Evolutionary conservation across 2,797 vertebrate genomes (phyloP), one percentile per base, ranked within the genome.

Genomic region (Forpus xanthops): DNA sequence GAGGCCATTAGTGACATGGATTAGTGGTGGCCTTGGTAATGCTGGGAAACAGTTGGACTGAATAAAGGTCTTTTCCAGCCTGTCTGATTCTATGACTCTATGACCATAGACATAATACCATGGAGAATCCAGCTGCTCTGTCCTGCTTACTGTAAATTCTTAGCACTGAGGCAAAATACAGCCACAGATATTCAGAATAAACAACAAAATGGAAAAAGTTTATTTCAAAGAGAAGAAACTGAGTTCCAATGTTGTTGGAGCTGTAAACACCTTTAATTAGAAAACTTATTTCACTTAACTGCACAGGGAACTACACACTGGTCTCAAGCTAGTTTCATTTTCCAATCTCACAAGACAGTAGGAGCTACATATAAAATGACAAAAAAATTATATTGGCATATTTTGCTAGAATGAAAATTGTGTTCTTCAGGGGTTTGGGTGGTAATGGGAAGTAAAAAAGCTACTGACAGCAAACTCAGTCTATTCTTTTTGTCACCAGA

Each of bases 181-280:
- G 17, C 20, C 67, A 45, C 15, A 39, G 70, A 56, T 76, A 92
- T 15, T 56, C 55, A 67, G 41, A 78, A 79, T 56, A 65, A 79
- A 35, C 39, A 49, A 14, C 12, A 39, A 8, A 33, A 2, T 6
- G 6, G 30, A 27, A 50, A 75, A 71, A 67, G 37, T 31, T 77
- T 45, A 25, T 60, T 78, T 67, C 37, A 18, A 25, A 71, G 35
- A 67, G 41, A 67, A 73, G 35, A 72, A 82, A 19, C 12, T 27
- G n/a, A 82, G 37, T 70, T 7, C 5, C 10, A 37, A 20, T 42
- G 4, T 37, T 73, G 76, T 21, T 49, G 50, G 58, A 95, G 27
- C 73, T 52, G 67, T 64, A 88, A 85, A 67, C 90, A 88, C 42
- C 45, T 84, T 90, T 92, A 95, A 95, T 95, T 95, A 86, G 70